Evolutionary conservation across 1,140 invertebrate genomes (phyloP), one percentile per base, ranked within the genome.

Genomic region (Drosophila sechellia): DNA sequence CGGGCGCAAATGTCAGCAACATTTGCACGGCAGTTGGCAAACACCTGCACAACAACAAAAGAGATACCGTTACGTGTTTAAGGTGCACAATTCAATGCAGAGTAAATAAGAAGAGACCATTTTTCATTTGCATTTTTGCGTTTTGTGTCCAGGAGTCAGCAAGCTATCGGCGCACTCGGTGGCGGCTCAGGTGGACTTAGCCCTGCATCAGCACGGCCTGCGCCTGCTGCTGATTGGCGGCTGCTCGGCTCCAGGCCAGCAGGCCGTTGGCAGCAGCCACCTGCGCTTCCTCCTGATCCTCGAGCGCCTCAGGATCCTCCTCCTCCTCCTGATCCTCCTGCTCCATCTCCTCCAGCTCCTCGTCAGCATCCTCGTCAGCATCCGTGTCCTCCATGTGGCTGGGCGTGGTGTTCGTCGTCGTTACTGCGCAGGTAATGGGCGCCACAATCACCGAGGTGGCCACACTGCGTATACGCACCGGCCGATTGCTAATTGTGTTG

Each of bases 401-500:
- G 45, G 45, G 22, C 22, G 45, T 27, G 22, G 45, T 48, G 45
- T 22, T 48, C 45, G 45, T 77, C 53, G 57, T 48, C 35, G 56
- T 31, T 49, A 53, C 57, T 55, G 69, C 65, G 43, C 58, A 54
- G 45, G 68, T 15, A 15, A 56, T 65, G 31, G 90, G 90, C 50
- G 79, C 84, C 37, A 92, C 90, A 77, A 92, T 91, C 54, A 92
- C 90, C 46, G 90, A 92, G n/a, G 90, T 92, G 54, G 90, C 90
- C 54, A 92, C 90, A 49, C 84, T 89, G 49, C 77, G 86, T 46
- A 90, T 77, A 20, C 76, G 84, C 56, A 71, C 50, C 17, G 66
- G 71, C 56, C 78, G 52, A 57, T 85, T 79, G 39, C 54, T 79
- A 22, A 72, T 79, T 4, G 69, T 79, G 42, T 79, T 79, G 76